Conservation (phyloP, 2,888 invertebrate species). For the Arctia plantaginis region DNA sequence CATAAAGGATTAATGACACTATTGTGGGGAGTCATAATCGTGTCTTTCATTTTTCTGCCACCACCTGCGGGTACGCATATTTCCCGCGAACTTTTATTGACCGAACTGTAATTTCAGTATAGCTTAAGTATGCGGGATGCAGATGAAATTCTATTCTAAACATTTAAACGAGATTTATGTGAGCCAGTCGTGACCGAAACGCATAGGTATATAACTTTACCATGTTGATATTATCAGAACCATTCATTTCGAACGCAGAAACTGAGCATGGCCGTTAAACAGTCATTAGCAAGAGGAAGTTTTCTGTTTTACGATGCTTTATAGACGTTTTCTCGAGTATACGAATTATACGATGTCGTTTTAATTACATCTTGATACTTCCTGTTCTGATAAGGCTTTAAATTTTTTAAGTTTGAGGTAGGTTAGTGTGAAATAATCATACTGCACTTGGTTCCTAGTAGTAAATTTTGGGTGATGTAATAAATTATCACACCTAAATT, state of each 20-base stretch:
- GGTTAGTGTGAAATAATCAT: slow-evolving; percentile 33
- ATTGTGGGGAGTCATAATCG: slow-evolving; percentile 74
- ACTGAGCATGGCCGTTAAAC: slow-evolving; percentile 16
- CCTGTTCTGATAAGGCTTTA: slow-evolving; percentile 26
- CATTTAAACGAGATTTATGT: slow-evolving; percentile 30
- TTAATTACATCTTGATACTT: slow-evolving; percentile 33
- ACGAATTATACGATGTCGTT: slow-evolving; percentile 30
- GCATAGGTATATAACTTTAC: slow-evolving; percentile 11
- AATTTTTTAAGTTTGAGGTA: slow-evolving; percentile 36
- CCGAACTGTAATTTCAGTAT: slow-evolving; percentile 48
- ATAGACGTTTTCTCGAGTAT: slow-evolving; percentile 26
- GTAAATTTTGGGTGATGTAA: no score
- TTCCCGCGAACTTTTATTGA: slow-evolving; percentile 42
- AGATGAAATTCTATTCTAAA: slow-evolving; percentile 40
- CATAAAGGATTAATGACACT: slow-evolving; percentile 84
- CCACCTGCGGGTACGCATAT: slow-evolving; percentile 64
- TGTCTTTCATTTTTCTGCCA: slow-evolving; percentile 69
- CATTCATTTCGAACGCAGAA: slow-evolving; percentile 4
- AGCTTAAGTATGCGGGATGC: slow-evolving; percentile 39
- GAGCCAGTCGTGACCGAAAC: slow-evolving; percentile 10
- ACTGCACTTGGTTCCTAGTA: neutral
- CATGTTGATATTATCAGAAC: slow-evolving; percentile 11
- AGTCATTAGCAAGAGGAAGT: slow-evolving; percentile 33
- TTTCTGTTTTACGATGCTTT: slow-evolving; percentile 26
- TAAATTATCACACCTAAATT: slow-evolving; percentile 30